Evolutionary conservation across 1,140 invertebrate species (phyloP).

Genomic region (Gryllus bimaculatus): DNA sequence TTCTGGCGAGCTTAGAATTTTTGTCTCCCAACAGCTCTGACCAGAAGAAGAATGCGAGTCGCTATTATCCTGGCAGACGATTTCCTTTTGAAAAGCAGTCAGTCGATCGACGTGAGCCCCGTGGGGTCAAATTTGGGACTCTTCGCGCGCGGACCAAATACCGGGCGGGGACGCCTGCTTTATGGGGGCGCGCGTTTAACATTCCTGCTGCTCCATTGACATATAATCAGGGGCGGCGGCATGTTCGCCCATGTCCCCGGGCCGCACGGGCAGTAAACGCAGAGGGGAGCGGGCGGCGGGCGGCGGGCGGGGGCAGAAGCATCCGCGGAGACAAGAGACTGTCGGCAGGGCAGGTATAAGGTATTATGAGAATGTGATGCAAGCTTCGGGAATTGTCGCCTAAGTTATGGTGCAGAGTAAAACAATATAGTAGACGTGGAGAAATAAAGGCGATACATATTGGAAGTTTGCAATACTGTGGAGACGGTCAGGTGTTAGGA

Average conservation of each 20-base stretch:
- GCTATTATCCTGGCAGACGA: neutral
- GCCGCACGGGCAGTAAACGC: neutral
- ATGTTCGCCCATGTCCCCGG: neutral
- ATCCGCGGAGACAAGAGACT: neutral
- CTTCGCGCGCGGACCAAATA: neutral
- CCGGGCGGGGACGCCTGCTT: neutral
- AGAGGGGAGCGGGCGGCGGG: no score
- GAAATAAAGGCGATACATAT: no score
- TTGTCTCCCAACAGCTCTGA: neutral
- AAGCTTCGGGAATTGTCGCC: no score
- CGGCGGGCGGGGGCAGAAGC: no score
- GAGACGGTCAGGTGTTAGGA: no score
- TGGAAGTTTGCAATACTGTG: no score
- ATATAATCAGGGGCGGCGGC: neutral
- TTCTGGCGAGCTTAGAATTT: neutral
- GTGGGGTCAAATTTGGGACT: neutral
- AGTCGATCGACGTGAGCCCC: neutral
- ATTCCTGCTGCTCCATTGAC: neutral
- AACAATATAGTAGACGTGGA: no score
- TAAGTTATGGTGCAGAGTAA: no score
- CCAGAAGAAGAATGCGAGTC: neutral
- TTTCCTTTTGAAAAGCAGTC: neutral
- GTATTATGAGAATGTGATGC: no score
- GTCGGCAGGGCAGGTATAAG: no score
- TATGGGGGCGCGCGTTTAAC: neutral